Evolutionary conservation across 1,140 invertebrate genomes (phyloP).

Genomic region (Campodea augens): DNA sequence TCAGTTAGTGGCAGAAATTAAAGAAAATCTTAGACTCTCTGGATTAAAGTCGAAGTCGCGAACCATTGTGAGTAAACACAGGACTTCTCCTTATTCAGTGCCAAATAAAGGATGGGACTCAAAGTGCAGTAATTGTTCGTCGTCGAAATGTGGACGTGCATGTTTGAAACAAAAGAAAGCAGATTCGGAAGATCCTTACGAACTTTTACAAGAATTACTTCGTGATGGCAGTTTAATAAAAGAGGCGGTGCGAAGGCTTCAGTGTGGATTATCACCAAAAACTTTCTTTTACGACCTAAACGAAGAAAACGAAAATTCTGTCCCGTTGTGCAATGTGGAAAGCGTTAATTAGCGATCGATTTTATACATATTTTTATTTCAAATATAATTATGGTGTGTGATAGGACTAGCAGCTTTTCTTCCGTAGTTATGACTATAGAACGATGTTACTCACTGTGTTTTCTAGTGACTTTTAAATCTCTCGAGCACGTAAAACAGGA

Average conservation of each 20-base stretch:
- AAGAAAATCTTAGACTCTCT: conserved; percentile 41
- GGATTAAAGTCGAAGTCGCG: conserved; percentile 13
- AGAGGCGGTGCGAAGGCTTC: conserved; percentile 43
- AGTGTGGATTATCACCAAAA: conserved; percentile 29
- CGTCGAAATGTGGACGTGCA: conserved; percentile 4
- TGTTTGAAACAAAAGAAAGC: conserved; percentile 12
- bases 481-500: no score
- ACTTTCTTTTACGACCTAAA: conserved; percentile 30
- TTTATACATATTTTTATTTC: conserved; percentile 10
- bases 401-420: conserved; percentile 6
- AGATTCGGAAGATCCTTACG: conserved; percentile 38
- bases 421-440: conserved; percentile 14
- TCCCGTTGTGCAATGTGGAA: conserved; percentile 7
- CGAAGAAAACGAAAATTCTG: conserved; percentile 22
- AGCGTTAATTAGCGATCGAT: conserved; percentile 11
- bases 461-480: conserved; percentile 15
- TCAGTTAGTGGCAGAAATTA: conserved; percentile 44
- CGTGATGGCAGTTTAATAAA: conserved; percentile 44
- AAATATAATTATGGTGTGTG: conserved; percentile 1
- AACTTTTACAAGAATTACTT: conserved; percentile 39
- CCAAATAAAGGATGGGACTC: background rate
- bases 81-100: background rate
- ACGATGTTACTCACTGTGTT: conserved; percentile 11
- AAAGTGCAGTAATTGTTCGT: no score
- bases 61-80: conserved; percentile 8